Conservation (phyloP, 2,888 invertebrate species). For the Caenorhabditis imperialis region DNA sequence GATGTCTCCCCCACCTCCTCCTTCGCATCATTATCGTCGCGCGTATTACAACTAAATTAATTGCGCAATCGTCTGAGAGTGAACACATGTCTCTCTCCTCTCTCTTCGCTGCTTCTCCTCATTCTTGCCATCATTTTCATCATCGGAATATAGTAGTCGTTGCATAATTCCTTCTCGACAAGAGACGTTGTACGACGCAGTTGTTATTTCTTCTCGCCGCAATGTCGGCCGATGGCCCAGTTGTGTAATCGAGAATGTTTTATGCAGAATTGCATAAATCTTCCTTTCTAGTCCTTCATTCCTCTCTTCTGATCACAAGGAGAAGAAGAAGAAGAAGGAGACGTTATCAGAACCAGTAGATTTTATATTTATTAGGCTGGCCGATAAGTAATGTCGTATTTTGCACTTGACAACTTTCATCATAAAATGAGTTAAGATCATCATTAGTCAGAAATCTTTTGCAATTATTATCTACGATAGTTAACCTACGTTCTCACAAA, state of each 20-base stretch:
- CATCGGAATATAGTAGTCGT: constrained; percentile 2
- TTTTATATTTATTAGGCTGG: too few relatives aligned
- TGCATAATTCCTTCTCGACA: constrained; percentile 12
- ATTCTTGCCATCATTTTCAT: too few relatives aligned
- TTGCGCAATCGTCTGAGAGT: constrained; percentile 44
- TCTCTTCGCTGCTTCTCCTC: constrained; percentile 28
- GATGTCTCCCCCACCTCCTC: constrained; percentile 1
- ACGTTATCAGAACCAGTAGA: too few relatives aligned
- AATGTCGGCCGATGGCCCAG: too few relatives aligned
- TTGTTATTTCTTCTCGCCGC: constrained; percentile 14
- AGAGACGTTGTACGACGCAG: constrained; percentile 16
- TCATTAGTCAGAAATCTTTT: too few relatives aligned
- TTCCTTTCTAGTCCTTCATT: constrained; percentile 4
- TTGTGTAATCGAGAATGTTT: constrained; percentile 40
- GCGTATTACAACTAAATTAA: constrained; percentile 53
- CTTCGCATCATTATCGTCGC: constrained; percentile 25
- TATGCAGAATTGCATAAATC: constrained; percentile 31
- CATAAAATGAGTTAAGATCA: too few relatives aligned
- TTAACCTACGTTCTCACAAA: too few relatives aligned
- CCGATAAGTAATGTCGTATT: too few relatives aligned
- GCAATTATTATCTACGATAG: too few relatives aligned
- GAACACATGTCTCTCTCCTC: constrained; percentile 33
- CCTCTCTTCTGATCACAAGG: not conserved
- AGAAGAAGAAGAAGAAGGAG: too few relatives aligned
- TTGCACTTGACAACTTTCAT: too few relatives aligned